Evolutionary conservation across 2,797 vertebrate species (phyloP).

Genomic region (Molossus alvarezi): DNA sequence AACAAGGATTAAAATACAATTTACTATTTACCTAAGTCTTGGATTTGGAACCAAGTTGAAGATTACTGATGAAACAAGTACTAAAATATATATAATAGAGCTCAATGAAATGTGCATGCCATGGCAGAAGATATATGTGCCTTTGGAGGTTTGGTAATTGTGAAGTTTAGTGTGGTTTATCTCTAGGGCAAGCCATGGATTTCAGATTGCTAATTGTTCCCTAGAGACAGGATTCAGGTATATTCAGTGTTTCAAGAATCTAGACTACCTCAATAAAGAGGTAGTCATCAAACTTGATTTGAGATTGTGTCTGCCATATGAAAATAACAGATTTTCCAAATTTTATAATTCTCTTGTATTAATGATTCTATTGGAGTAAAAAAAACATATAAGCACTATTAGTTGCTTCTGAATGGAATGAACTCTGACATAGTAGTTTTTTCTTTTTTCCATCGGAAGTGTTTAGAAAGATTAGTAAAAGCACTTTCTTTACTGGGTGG

Average conservation of each 20-base stretch:
- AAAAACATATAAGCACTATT: slow-evolving; percentile 11
- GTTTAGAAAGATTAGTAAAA: slow-evolving; percentile 31
- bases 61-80: slow-evolving; percentile 28
- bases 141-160: slow-evolving; percentile 8
- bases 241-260: slow-evolving; percentile 20
- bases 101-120: not conserved
- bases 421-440: slow-evolving; percentile 5
- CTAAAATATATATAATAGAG: not conserved
- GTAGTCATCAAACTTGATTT: not conserved
- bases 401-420: slow-evolving; percentile 17
- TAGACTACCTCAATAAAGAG: not conserved
- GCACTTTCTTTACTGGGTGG: not conserved
- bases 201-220: slow-evolving; percentile 11
- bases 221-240: not conserved
- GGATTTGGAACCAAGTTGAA: slow-evolving; percentile 42
- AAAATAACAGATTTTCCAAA: not conserved
- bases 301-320: slow-evolving; percentile 10
- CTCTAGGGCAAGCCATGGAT: not conserved
- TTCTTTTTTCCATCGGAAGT: not conserved
- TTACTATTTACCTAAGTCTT: slow-evolving; percentile 47
- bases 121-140: not conserved
- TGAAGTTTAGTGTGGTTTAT: not conserved
- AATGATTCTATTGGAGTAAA: not conserved
- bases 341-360: not conserved
- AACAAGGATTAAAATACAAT: slow-evolving; percentile 37